Percentiles rank a stretch among this genome's conserved stretches.
These are phyloP conservation scores for Pyrrhosoma nymphula DNA, from an alignment of 2,888 invertebrate genomes.

Conservation along the genomic window DNA sequence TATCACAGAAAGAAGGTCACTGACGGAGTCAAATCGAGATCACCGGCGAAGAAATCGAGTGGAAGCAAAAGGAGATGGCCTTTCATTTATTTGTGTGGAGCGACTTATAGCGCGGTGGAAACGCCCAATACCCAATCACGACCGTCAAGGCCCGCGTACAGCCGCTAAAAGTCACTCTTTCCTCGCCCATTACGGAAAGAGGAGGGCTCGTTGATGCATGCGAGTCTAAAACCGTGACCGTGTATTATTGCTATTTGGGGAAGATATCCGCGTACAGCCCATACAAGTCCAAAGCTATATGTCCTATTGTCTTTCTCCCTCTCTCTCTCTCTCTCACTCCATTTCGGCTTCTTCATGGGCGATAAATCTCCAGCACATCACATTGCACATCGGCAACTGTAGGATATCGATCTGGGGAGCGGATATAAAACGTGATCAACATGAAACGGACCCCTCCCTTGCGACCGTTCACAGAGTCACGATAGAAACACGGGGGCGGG, in stretches of 20 bases:
- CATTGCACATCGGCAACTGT: constrained; percentile 10
- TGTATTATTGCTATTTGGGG: not conserved
- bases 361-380: not conserved
- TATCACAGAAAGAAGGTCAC: not conserved
- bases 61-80: not conserved
- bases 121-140: not conserved
- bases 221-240: not conserved
- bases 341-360: not conserved
- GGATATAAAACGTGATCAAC: constrained; percentile 3
- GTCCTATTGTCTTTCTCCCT: constrained; percentile 23
- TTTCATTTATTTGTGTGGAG: not conserved
- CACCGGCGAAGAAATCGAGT: not conserved
- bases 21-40: not conserved
- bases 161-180: not conserved
- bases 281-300: not conserved
- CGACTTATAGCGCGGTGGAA: not conserved
- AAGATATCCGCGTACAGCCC: not conserved
- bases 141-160: not conserved
- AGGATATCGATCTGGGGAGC: not conserved
- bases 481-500: not conserved
- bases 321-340: not conserved
- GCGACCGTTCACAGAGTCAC: not conserved
- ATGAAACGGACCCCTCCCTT: not conserved
- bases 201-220: not conserved
- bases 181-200: not conserved